A percentile compares a stretch with the other conserved stretches of the same genome.
Conservation (phyloP, 2,888 invertebrate genomes). For the Drosophila nr. perissopoda region DNA sequence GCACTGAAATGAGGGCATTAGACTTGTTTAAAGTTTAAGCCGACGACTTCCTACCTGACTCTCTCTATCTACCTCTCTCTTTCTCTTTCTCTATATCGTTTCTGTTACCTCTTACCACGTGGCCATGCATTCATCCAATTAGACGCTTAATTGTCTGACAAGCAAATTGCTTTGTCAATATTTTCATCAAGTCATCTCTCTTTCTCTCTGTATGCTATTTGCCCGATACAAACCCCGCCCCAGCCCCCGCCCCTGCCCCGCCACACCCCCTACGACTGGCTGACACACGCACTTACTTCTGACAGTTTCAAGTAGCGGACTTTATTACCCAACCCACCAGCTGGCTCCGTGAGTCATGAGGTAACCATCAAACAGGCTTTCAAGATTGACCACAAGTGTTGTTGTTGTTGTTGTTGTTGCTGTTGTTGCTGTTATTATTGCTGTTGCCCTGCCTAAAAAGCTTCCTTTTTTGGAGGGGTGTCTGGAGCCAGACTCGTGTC, state of each 20-base stretch:
- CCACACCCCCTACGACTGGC: neutral
- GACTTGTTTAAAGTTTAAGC: slow-evolving; percentile 50
- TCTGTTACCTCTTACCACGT: slow-evolving; percentile 28
- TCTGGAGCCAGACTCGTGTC: slow-evolving; percentile 59
- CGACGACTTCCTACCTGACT: slow-evolving; percentile 54
- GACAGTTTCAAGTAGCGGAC: slow-evolving; percentile 74
- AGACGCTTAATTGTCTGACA: slow-evolving; percentile 80
- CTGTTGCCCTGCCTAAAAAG: slow-evolving; percentile 51
- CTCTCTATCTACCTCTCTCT: neutral
- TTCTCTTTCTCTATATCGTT: neutral
- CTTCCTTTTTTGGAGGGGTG: slow-evolving; percentile 55
- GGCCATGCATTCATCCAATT: slow-evolving; percentile 76
- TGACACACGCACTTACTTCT: slow-evolving; percentile 59
- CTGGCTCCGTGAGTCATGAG: slow-evolving; percentile 30
- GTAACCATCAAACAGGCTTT: slow-evolving; percentile 76
- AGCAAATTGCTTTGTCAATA: slow-evolving; percentile 80
- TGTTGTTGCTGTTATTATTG: slow-evolving; percentile 43
- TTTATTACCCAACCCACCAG: slow-evolving; percentile 58
- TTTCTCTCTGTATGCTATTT: slow-evolving; percentile 9
- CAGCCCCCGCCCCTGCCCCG: neutral
- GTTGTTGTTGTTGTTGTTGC: slow-evolving; percentile 25
- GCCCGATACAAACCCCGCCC: neutral
- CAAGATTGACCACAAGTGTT: slow-evolving; percentile 76
- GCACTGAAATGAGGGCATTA: slow-evolving; percentile 10
- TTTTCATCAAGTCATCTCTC: slow-evolving; percentile 74